Conservation (phyloP, 2,113 vertebrate genomes). For the Grus americana region DNA sequence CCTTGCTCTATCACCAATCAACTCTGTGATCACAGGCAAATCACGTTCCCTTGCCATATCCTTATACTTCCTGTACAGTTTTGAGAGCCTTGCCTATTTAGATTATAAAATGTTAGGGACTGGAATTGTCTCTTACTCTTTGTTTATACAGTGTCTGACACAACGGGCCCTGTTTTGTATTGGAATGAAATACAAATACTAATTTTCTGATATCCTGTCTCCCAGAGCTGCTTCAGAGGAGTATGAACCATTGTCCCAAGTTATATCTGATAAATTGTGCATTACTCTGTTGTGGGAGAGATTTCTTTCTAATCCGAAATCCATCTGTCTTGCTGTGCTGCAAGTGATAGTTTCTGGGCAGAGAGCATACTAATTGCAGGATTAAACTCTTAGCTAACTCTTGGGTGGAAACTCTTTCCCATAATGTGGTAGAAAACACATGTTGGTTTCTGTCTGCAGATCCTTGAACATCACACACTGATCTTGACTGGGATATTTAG, state of each 20-base stretch:
- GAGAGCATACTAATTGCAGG: conserved; percentile 58
- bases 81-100: not conserved
- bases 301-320: conserved; percentile 40
- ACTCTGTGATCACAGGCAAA: not conserved
- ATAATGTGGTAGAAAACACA: conserved; percentile 54
- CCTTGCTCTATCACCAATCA: not conserved
- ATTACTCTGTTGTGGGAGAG: conserved; percentile 13
- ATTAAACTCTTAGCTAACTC: conserved; percentile 63
- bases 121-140: not conserved
- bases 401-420: conserved; percentile 60
- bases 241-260: not conserved
- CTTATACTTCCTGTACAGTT: not conserved
- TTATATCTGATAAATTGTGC: conserved; percentile 15
- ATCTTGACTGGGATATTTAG: not conserved
- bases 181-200: conserved; percentile 18
- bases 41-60: not conserved
- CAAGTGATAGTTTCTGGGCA: conserved; percentile 60
- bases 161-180: not conserved
- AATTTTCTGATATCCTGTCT: conserved; percentile 38
- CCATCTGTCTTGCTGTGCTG: conserved; percentile 41
- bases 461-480: not conserved
- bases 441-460: conserved; percentile 27
- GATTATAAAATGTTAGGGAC: not conserved
- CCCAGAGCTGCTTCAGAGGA: conserved; percentile 14
- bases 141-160: conserved; percentile 16